Base-by-base conservation (phyloP, 35 echinoderm and acorn worm genomes). In the Lytechinus variegatus region DNA sequence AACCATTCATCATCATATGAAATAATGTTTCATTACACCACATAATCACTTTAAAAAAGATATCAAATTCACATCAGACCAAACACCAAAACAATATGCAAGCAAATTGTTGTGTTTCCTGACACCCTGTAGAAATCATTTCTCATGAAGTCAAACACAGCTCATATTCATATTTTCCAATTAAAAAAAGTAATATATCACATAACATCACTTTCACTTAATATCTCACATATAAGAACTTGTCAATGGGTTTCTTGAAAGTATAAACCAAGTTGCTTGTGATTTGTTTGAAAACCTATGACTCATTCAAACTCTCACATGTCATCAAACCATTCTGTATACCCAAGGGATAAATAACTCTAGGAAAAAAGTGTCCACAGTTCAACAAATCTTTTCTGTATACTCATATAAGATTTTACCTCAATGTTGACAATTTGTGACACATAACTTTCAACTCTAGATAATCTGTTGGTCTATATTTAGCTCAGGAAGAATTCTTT, bases 391-490 rank as follows among this genome's bases (percentile, higher is more conserved):
- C 66, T 79, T 79, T 79, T 79, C 33, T 44, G 33, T 44, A 24
- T 79, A 79, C 66, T 79, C 19, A 79, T 24, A 19, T 7, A 24
- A n/a, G 19, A 24, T 79, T 58, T 8, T 79, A 79, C 16, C 66
- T 79, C 66, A 79, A 79, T 79, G 66, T 79, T 79, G 12, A 79
- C 66, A 19, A 79, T 79, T 79, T 79, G 66, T 79, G 19, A 79
- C 19, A 24, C 66, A n/a, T 9, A 79, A 79, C 66, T 79, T 79
- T 79, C 66, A 79, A 79, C 66, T 79, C 66, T 79, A 4, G 21
- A 79, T 24, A 79, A 79, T 79, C 66, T 79, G 66, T 79, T 79
- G 66, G n/a, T 24, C 66, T 79, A 79, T 79, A 79, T 79, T 79
- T 79, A 79, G 66, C 66, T 79, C 66, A n/a, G 66, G 4, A 79